Conservation (phyloP, 2,113 vertebrate genomes). For the Genyomyrus donnyi region DNA sequence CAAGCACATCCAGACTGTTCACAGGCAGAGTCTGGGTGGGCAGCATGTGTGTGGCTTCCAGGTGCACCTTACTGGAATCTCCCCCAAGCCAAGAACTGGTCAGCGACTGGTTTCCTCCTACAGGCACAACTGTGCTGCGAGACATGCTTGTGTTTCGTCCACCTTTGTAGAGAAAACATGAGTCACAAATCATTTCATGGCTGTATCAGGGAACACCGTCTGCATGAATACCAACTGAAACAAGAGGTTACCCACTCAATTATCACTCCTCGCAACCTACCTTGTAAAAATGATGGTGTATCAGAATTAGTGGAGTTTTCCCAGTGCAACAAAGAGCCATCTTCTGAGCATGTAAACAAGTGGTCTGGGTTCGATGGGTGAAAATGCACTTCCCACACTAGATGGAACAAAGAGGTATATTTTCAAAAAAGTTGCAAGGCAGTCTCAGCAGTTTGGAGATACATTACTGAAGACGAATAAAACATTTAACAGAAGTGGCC, state of each 20-base stretch:
- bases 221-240: not conserved
- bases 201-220: not conserved
- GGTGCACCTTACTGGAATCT: slow-evolving; percentile 79
- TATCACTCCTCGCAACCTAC: slow-evolving; percentile 44
- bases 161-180: slow-evolving; percentile 54
- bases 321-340: slow-evolving; percentile 94
- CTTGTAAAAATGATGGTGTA: slow-evolving; percentile 79
- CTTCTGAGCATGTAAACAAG: slow-evolving; percentile 93
- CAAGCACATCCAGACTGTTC: slow-evolving; percentile 87
- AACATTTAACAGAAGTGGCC: slow-evolving; percentile 26
- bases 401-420: slow-evolving; percentile 11
- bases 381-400: slow-evolving; percentile 98
- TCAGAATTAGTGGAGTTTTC: slow-evolving; percentile 74
- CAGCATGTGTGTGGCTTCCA: slow-evolving; percentile 89
- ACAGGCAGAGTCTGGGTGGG: slow-evolving; percentile 83
- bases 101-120: slow-evolving; percentile 68
- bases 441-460: not conserved
- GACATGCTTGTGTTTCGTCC: slow-evolving; percentile 75
- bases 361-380: slow-evolving; percentile 92
- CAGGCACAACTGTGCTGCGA: slow-evolving; percentile 62
- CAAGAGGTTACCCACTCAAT: not conserved
- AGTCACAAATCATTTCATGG: not conserved
- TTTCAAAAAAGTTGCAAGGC: not conserved
- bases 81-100: slow-evolving; percentile 79
- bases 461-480: too few species aligned